Conservation (phyloP, 2,888 invertebrate genomes). For the Pecten maximus region DNA sequence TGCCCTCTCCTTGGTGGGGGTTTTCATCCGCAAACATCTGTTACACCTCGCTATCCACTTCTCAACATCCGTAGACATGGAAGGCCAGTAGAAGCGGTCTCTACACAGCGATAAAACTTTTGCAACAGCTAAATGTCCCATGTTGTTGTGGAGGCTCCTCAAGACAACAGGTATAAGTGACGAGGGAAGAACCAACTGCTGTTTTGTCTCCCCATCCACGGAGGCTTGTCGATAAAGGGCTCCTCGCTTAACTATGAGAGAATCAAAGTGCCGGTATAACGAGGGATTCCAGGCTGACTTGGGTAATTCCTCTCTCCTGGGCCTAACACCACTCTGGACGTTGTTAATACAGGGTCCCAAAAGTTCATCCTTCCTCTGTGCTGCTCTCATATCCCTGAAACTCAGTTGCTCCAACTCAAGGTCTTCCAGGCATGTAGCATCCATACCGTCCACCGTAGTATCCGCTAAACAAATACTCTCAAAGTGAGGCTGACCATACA, state of each 20-base stretch:
- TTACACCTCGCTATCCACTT: constrained; percentile 39
- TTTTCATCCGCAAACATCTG: constrained; percentile 47
- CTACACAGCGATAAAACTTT: constrained; percentile 43
- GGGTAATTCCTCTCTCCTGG: neutral
- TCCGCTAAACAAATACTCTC: too few relatives aligned
- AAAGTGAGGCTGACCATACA: too few relatives aligned
- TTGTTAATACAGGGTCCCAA: neutral
- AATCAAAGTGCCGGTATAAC: neutral
- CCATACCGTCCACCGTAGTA: too few relatives aligned
- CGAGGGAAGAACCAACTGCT: neutral
- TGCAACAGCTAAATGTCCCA: constrained; percentile 46
- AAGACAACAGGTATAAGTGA: neutral
- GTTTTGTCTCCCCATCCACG: neutral
- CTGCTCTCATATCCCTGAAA: too few relatives aligned
- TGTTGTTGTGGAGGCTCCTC: neutral
- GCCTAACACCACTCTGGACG: neutral
- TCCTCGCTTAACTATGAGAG: neutral
- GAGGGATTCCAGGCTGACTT: neutral
- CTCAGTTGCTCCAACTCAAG: too few relatives aligned
- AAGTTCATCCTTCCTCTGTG: too few relatives aligned
- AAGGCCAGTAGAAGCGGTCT: constrained; percentile 50
- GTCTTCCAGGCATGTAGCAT: too few relatives aligned
- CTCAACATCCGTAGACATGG: constrained; percentile 41
- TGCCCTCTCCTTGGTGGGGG: neutral
- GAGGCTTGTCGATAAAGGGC: neutral